These are phyloP conservation scores for Ictalurus punctatus DNA, from an alignment of 2,113 vertebrate species.

Conservation along the genomic window DNA sequence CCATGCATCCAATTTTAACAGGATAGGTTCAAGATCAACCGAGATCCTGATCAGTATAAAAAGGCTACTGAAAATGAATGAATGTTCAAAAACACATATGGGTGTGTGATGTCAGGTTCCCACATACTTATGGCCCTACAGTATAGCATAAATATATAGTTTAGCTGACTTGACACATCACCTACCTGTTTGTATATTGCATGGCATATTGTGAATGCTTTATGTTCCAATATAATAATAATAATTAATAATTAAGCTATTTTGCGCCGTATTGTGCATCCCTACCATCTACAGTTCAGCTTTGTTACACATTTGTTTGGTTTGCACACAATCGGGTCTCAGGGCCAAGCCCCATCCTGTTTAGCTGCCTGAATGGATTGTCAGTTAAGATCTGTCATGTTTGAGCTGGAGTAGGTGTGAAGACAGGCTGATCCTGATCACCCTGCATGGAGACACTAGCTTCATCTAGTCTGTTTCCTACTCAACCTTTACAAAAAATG, in stretches of 20 bases:
- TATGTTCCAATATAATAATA: not conserved
- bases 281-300: not conserved
- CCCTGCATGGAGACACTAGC: not conserved
- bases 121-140: not conserved
- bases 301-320: not conserved
- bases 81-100: not conserved
- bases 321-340: not conserved
- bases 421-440: slow-evolving; percentile 40
- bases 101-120: not conserved
- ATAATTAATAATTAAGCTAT: no score
- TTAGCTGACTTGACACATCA: not conserved
- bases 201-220: not conserved
- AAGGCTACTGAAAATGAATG: not conserved
- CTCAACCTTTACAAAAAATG: not conserved
- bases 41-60: not conserved
- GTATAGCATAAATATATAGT: not conserved
- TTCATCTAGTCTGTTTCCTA: not conserved
- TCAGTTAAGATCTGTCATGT: not conserved
- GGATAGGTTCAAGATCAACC: not conserved
- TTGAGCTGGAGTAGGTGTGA: slow-evolving; percentile 10
- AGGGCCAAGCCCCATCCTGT: not conserved
- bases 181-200: not conserved
- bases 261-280: not conserved
- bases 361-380: not conserved
- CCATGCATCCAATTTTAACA: not conserved